Evolutionary conservation across 2,113 vertebrate species (phyloP).

Genomic region (Pedionomus torquatus): DNA sequence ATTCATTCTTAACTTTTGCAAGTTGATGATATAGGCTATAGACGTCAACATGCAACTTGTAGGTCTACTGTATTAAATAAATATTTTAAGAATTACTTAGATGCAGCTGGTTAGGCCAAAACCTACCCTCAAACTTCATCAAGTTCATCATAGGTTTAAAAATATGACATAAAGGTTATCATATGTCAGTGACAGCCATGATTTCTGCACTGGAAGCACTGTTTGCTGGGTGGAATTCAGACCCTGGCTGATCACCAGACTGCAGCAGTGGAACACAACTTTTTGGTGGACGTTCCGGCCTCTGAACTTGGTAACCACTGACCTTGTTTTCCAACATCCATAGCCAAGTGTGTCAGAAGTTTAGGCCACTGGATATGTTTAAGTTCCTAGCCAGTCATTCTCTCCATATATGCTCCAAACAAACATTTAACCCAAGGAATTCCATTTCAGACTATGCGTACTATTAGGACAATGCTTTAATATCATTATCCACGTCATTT

Average conservation of each 20-base stretch:
- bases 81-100: conserved; percentile 38
- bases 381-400: neutral
- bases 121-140: conserved; percentile 2
- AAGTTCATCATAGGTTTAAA: neutral
- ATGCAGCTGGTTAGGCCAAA: conserved; percentile 49
- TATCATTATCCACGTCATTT: neutral
- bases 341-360: neutral
- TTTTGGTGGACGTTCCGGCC: neutral
- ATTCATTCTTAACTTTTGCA: conserved; percentile 48
- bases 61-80: conserved; percentile 50
- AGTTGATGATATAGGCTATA: conserved; percentile 52
- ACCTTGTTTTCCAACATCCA: neutral
- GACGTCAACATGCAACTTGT: conserved; percentile 57
- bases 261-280: neutral
- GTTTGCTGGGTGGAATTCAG: neutral
- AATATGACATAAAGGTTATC: neutral
- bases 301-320: neutral
- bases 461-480: conserved; percentile 19
- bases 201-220: neutral
- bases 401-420: neutral
- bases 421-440: neutral
- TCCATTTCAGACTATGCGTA: neutral
- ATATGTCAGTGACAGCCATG: neutral
- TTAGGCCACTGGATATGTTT: neutral
- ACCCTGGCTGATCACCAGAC: neutral